Conservation (phyloP, 2,797 vertebrate species). For the Falco columbarius region DNA sequence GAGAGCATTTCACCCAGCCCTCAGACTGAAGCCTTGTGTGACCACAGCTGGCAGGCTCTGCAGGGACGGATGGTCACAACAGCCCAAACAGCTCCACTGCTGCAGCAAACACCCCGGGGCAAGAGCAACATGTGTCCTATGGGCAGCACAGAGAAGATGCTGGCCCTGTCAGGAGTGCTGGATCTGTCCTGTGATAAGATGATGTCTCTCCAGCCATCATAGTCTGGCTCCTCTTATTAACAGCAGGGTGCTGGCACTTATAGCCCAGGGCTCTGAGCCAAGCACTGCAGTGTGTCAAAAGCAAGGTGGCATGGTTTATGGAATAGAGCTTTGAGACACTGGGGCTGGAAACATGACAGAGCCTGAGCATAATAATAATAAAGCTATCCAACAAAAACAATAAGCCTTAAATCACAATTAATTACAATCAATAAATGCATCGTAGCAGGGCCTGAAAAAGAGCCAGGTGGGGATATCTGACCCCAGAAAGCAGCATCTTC, state of each 20-base stretch:
- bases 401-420: background rate
- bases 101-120: background rate
- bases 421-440: background rate
- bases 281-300: background rate
- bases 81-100: accelerated
- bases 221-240: background rate
- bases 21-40: background rate
- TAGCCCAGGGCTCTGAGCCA: background rate
- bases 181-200: background rate
- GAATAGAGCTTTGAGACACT: background rate
- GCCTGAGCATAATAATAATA: background rate
- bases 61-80: background rate
- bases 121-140: background rate
- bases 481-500: background rate
- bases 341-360: background rate
- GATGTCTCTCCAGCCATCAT: background rate
- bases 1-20: background rate
- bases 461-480: background rate
- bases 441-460: background rate
- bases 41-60: background rate
- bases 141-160: accelerated
- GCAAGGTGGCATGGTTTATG: background rate
- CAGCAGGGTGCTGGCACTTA: background rate
- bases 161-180: background rate
- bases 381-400: background rate